phyloP scores from a whole-genome alignment of 1,140 invertebrate species.

The Procambarus virginalis region DNA sequence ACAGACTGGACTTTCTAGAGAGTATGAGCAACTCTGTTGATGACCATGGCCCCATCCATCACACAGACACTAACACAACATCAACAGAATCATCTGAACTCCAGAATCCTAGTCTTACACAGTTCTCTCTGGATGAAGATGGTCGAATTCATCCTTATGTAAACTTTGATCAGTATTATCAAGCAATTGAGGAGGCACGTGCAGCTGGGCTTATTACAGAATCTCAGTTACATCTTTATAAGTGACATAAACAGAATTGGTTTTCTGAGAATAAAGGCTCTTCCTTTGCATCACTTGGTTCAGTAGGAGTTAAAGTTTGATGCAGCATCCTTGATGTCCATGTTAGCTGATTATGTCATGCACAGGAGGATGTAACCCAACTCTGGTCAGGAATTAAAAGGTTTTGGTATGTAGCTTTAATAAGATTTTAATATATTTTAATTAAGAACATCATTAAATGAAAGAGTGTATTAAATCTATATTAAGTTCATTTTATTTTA shows the following conservation, averaged over 20 bases:
- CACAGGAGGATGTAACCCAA: too few species aligned
- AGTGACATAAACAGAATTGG: conserved; percentile 2
- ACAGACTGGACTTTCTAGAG: conserved; percentile 24
- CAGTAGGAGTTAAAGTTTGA: too few species aligned
- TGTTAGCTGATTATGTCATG: too few species aligned
- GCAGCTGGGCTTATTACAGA: conserved; percentile 68
- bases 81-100: conserved; percentile 70
- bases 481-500: too few species aligned
- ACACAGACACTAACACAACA: conserved; percentile 70
- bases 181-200: conserved; percentile 80
- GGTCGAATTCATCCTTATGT: conserved; percentile 86
- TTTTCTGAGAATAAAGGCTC: too few species aligned
- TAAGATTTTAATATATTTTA: too few species aligned
- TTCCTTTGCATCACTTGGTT: too few species aligned
- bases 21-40: conserved; percentile 23
- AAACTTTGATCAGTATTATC: conserved; percentile 88
- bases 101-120: conserved; percentile 69
- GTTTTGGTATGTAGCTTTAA: too few species aligned
- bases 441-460: too few species aligned
- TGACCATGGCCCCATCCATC: conserved; percentile 19
- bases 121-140: conserved; percentile 77
- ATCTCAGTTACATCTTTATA: conserved; percentile 61
- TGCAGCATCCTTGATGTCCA: too few species aligned
- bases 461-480: too few species aligned
- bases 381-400: too few species aligned